Percentiles rank a stretch among this genome's conserved stretches.
These are phyloP conservation scores for Alaudala cheleensis DNA, from an alignment of 2,113 vertebrate species.

Conservation along the genomic window DNA sequence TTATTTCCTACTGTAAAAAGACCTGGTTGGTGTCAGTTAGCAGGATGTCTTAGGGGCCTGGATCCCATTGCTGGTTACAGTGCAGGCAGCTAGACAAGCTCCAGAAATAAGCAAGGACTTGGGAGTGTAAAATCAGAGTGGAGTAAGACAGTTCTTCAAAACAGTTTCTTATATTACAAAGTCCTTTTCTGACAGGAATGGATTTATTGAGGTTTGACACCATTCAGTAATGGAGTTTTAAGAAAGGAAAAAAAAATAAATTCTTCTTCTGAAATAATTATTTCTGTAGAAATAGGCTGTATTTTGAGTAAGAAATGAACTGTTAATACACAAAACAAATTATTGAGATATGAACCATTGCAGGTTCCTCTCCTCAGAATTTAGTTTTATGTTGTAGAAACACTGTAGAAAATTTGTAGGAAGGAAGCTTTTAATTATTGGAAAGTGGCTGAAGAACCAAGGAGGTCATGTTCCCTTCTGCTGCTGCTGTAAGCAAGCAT, in stretches of 20 bases:
- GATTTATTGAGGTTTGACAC: background rate
- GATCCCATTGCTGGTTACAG: background rate
- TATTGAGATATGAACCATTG: background rate
- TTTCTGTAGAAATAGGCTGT: background rate
- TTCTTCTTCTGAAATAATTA: background rate
- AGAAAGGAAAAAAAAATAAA: background rate
- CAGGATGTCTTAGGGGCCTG: background rate
- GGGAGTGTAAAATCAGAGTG: background rate
- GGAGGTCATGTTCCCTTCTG: background rate
- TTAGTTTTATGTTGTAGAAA: background rate
- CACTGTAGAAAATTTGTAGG: background rate
- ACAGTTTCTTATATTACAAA: background rate
- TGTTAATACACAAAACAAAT: background rate
- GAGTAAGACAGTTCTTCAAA: background rate
- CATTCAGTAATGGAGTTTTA: background rate
- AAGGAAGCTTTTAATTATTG: background rate
- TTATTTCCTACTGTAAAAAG: constrained; percentile 32
- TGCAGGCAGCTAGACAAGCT: background rate
- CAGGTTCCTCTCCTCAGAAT: background rate
- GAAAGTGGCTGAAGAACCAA: background rate
- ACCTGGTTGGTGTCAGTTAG: background rate
- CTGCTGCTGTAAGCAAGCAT: background rate
- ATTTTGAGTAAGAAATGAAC: background rate
- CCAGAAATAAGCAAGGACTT: background rate
- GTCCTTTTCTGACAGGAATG: background rate